Evolutionary conservation across 2,888 invertebrate species (phyloP).

Genomic region (Eulithis prunata): DNA sequence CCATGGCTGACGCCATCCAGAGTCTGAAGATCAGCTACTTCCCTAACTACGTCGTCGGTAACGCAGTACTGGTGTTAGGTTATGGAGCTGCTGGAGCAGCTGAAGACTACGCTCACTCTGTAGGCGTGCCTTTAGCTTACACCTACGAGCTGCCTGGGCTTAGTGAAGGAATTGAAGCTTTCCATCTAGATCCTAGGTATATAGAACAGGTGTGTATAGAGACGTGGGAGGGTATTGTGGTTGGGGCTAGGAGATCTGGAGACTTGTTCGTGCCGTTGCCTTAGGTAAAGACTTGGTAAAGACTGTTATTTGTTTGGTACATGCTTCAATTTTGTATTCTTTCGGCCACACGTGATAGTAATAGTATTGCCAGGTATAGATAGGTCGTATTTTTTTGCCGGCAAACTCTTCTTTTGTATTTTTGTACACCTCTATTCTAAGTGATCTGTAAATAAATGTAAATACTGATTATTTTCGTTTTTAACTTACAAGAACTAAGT

Average conservation of each 20-base stretch:
- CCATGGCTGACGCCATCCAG: conserved; percentile 70
- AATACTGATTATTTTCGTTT: no score
- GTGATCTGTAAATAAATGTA: no score
- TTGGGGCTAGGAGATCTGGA: conserved; percentile 68
- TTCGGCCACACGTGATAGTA: no score
- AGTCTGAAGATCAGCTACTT: conserved; percentile 57
- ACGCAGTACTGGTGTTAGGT: conserved; percentile 74
- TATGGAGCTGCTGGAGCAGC: conserved; percentile 86
- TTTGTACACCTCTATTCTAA: no score
- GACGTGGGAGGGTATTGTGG: conserved; percentile 84
- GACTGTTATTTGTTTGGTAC: no score
- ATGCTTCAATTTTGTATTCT: no score
- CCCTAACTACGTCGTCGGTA: conserved; percentile 81
- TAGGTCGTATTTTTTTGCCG: no score
- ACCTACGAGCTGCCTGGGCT: conserved; percentile 87
- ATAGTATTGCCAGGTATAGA: no score
- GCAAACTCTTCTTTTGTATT: no score
- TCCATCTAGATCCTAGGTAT: conserved; percentile 81
- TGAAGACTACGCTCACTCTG: conserved; percentile 86
- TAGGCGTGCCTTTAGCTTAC: conserved; percentile 84
- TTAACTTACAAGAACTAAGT: no score
- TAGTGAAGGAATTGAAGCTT: conserved; percentile 69
- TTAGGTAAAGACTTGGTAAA: background rate
- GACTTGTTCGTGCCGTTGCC: conserved; percentile 46
- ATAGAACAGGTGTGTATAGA: conserved; percentile 84